A percentile compares a stretch with the other conserved stretches of the same genome.
Evolutionary conservation across 2,888 invertebrate species (phyloP).

Genomic region (Acleris sparsana): DNA sequence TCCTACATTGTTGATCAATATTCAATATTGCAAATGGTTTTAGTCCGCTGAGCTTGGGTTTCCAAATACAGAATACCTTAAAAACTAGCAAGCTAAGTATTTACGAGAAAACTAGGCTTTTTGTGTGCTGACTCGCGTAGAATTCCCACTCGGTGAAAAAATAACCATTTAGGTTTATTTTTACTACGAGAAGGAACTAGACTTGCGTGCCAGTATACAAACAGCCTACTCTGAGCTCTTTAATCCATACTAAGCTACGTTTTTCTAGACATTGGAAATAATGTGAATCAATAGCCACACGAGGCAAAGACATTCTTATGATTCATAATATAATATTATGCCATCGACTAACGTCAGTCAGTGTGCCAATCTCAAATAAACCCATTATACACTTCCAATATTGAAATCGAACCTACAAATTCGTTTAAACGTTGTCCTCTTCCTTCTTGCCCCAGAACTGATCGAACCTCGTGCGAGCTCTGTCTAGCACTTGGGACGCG

Average conservation of each 20-base stretch:
- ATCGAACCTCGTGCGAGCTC: slow-evolving; percentile 92
- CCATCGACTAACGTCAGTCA: neutral
- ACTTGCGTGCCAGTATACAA: too few relatives aligned
- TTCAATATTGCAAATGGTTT: slow-evolving; percentile 40
- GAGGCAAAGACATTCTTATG: too few relatives aligned
- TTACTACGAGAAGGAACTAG: too few relatives aligned
- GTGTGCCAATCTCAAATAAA: neutral
- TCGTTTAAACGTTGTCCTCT: slow-evolving; percentile 80
- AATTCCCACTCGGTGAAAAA: too few relatives aligned
- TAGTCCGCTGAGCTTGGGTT: slow-evolving; percentile 14
- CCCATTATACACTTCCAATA: slow-evolving; percentile 23
- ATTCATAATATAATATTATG: too few relatives aligned
- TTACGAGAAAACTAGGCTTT: neutral
- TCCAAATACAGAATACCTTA: slow-evolving; percentile 2
- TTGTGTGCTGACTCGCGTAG: too few relatives aligned
- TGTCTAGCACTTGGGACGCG: slow-evolving; percentile 90
- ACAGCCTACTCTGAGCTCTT: too few relatives aligned
- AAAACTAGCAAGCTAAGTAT: neutral
- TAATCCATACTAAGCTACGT: too few relatives aligned
- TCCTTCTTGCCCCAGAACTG: slow-evolving; percentile 92
- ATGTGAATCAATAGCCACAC: too few relatives aligned
- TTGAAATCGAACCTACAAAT: slow-evolving; percentile 28
- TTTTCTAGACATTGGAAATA: too few relatives aligned
- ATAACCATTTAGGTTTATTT: too few relatives aligned
- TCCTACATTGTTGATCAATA: slow-evolving; percentile 52